Percentiles rank a stretch among this genome's conserved stretches.
Evolutionary conservation across 2,888 invertebrate species (phyloP).

Genomic region (Anorthoa munda): DNA sequence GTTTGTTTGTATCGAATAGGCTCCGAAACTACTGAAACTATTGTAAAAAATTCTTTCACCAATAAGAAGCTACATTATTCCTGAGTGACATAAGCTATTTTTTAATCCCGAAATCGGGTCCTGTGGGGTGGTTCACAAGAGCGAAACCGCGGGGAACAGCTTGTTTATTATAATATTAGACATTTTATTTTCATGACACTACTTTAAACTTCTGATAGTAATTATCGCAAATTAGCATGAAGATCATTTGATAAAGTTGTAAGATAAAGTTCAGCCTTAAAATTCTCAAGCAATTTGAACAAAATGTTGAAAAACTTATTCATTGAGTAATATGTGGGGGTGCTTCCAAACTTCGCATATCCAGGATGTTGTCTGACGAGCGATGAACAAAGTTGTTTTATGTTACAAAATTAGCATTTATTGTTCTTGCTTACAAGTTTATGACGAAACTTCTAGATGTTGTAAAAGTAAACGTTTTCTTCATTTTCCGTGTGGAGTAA

Average conservation of each 20-base stretch:
- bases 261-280: constrained; percentile 17
- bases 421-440: constrained; percentile 54
- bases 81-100: too few relatives aligned
- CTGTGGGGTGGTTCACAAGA: too few relatives aligned
- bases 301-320: constrained; percentile 32
- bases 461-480: constrained; percentile 41
- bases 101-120: too few relatives aligned
- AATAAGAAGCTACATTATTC: too few relatives aligned
- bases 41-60: too few relatives aligned
- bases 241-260: background rate
- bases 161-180: too few relatives aligned
- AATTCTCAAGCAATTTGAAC: constrained; percentile 16
- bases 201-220: too few relatives aligned
- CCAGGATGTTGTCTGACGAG: constrained; percentile 45
- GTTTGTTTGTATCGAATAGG: too few relatives aligned
- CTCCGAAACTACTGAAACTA: too few relatives aligned
- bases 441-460: constrained; percentile 39
- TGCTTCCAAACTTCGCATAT: constrained; percentile 33
- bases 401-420: constrained; percentile 53
- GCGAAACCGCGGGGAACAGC: too few relatives aligned
- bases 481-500: constrained; percentile 6
- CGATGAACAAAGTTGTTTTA: constrained; percentile 54
- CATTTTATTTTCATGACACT: background rate
- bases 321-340: constrained; percentile 36
- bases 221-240: constrained; percentile 16